These are phyloP conservation scores for Lasioglossum baleicum DNA, from an alignment of 1,140 invertebrate genomes.

Conservation along the genomic window DNA sequence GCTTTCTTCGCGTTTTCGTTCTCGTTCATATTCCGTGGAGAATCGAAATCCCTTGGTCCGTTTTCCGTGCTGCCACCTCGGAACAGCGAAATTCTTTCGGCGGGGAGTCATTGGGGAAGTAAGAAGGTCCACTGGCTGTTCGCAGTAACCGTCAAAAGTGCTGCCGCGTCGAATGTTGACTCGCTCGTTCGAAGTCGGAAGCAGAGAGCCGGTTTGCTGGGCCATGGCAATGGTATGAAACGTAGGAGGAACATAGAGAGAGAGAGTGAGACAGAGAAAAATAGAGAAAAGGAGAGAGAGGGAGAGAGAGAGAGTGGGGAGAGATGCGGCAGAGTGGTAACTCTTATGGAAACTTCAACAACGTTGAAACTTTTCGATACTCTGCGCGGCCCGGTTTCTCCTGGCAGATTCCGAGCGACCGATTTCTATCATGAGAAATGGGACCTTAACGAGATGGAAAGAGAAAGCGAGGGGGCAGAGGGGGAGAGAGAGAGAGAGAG, in stretches of 20 bases:
- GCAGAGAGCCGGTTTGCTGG: constrained; percentile 9
- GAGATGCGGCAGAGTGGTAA: constrained; percentile 42
- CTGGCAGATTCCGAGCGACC: constrained; percentile 27
- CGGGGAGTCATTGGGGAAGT: neutral
- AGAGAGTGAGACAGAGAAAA: too few species aligned
- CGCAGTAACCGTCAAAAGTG: constrained; percentile 37
- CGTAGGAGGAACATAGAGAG: neutral
- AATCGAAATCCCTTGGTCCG: constrained; percentile 24
- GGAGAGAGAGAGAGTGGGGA: neutral
- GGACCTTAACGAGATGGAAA: constrained; percentile 32
- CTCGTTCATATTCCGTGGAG: constrained; percentile 43
- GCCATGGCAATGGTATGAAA: constrained; percentile 29
- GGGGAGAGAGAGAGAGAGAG: too few species aligned
- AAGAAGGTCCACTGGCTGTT: constrained; percentile 29
- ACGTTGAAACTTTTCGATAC: constrained; percentile 54
- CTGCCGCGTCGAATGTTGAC: constrained; percentile 35
- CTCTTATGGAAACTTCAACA: constrained; percentile 52
- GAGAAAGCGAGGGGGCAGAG: constrained; percentile 1
- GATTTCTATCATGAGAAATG: constrained; percentile 39
- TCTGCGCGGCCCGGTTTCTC: constrained; percentile 34
- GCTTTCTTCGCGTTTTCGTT: constrained; percentile 17
- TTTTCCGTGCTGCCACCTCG: constrained; percentile 15
- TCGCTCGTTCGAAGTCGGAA: constrained; percentile 33
- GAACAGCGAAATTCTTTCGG: constrained; percentile 47
- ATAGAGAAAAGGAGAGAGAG: neutral